Base-by-base conservation (phyloP, 2,888 invertebrate species). In the Cancer borealis region DNA sequence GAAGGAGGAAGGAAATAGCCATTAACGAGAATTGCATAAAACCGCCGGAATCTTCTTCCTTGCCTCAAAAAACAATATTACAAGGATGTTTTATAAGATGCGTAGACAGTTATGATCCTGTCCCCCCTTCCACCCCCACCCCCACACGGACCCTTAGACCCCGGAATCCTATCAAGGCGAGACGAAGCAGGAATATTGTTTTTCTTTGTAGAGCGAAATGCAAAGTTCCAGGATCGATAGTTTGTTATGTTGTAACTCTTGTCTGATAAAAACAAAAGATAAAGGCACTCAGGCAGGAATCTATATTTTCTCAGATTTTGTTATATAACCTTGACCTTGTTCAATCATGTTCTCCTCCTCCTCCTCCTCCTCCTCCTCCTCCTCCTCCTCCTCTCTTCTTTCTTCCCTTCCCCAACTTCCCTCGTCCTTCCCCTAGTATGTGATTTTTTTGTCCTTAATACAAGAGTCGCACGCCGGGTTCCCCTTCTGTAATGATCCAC, bases 251-350 rank as follows among this genome's bases (percentile, higher is more conserved):
- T 3, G 60, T 60, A 73, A 73, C n/a, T 73, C 73, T 73, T 73
- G 73, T 10, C 26, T 26, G 26, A 26, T 73, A 73, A 73, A 73
- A 73, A 73, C 1, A 26, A 73, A n/a, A 6, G 26, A 73, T 73
- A 73, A n/a, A 73, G 10, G 21, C 26, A 6, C n/a, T 73, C 26
- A 26, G 5, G n/a, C 73, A 26, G 26, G 26, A n/a, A 26, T 73
- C n/a, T 73, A 26, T 73, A 73, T 73, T 73, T 21, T 4, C 60
- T 4, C 4, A 17, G 21, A 5, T 73, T 8, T 21, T 73, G n/a
- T 73, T 73, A 4, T 73, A 8, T 84, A 17, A 39, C 84, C 84
- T 84, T 84, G 84, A 84, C 84, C 84, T 84, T 84, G 84, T 39
- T 84, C 84, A 6, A 0, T 84, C 17, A 17, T 60, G 21, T 21